These are phyloP conservation scores for Stictocephala bisonia DNA, from an alignment of 2,888 invertebrate species.

Conservation along the genomic window DNA sequence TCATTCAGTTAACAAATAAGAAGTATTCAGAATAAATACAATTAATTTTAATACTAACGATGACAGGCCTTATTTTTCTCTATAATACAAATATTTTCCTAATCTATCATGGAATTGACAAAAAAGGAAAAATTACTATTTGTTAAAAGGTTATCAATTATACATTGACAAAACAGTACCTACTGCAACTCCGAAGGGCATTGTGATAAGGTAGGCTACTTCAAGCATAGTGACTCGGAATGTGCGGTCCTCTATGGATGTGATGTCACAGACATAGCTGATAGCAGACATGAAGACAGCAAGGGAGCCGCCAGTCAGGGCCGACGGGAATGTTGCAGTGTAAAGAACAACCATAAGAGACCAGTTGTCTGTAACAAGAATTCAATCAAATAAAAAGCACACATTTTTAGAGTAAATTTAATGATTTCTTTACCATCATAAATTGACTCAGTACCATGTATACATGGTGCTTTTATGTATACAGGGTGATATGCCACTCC, in stretches of 20 bases:
- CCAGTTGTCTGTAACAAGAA: slow-evolving; percentile 69
- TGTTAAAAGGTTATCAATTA: too few relatives aligned
- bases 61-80: too few relatives aligned
- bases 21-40: too few relatives aligned
- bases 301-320: slow-evolving; percentile 81
- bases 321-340: slow-evolving; percentile 80
- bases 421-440: neutral
- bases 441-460: neutral
- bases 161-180: too few relatives aligned
- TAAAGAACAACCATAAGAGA: slow-evolving; percentile 80
- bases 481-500: too few relatives aligned
- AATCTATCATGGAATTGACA: too few relatives aligned
- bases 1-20: too few relatives aligned
- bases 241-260: slow-evolving; percentile 76
- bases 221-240: slow-evolving; percentile 85
- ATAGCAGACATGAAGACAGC: slow-evolving; percentile 84
- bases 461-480: neutral
- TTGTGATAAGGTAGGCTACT: slow-evolving; percentile 82
- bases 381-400: neutral
- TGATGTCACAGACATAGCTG: slow-evolving; percentile 83
- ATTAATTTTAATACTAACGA: too few relatives aligned
- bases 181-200: slow-evolving; percentile 83
- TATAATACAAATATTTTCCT: too few relatives aligned
- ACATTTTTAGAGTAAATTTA: neutral
- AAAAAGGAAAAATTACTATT: too few relatives aligned